Evolutionary conservation across 1,140 invertebrate genomes (phyloP).

Genomic region (Drosophila nebulosa): DNA sequence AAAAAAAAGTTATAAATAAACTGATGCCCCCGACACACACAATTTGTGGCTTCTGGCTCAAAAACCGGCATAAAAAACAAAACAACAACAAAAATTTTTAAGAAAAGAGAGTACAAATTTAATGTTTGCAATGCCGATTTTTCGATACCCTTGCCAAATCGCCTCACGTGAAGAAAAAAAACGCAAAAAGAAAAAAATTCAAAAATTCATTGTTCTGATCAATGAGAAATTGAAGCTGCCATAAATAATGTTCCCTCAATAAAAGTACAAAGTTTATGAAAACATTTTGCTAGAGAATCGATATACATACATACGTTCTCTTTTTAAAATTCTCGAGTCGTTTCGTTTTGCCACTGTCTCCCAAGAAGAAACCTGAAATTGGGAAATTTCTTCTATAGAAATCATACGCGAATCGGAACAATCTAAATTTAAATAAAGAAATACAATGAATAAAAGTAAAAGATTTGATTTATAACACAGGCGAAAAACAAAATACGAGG

Average conservation of each 20-base stretch:
- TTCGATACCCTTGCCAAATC: background rate
- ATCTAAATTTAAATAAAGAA: background rate
- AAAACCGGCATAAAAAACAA: conserved; percentile 19
- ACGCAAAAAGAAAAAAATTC: background rate
- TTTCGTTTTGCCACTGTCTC: background rate
- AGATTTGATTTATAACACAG: conserved; percentile 26
- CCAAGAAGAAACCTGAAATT: background rate
- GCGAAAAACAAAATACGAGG: background rate
- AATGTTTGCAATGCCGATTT: background rate
- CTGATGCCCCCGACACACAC: background rate
- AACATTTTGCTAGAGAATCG: background rate
- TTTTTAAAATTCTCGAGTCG: background rate
- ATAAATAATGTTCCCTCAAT: no score
- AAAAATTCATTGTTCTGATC: background rate
- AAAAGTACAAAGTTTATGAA: no score
- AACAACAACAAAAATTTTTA: background rate
- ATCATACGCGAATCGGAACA: background rate
- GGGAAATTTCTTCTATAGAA: background rate
- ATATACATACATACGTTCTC: no score
- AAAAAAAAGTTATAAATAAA: conserved; percentile 16
- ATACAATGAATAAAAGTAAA: background rate
- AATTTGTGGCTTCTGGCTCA: conserved; percentile 6
- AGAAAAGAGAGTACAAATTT: background rate
- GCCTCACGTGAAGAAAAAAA: no score
- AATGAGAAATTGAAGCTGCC: no score